Evolutionary conservation across 64 coral and sea anemone genomes (phyloP), one percentile per base, ranked within the genome.

Genomic region (Acropora yongei): DNA sequence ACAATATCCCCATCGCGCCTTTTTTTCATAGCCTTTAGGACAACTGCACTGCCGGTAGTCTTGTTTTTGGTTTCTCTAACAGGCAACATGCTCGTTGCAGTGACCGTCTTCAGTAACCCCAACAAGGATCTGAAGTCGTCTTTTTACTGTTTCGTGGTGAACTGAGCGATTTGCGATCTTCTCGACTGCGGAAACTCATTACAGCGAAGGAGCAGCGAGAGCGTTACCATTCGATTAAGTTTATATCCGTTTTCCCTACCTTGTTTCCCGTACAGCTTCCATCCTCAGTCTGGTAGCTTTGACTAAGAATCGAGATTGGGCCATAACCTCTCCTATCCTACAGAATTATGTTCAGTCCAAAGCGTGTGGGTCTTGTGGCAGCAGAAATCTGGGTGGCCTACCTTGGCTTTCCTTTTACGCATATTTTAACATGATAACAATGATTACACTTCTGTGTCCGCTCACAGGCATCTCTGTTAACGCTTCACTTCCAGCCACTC

Each of bases 281-380:
- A 86, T 99, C 4, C 61, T 99, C 18, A 99, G 97, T 44, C 74
- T 99, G 1, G 94, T 88, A 45, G 91, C 94, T 40, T 86, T 99
- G 68, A 90, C 94, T 7, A 68, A 96, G n/a, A 94, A 99, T 75
- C 74, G 97, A 73, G 94, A 90, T 74, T 50, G 91, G 4, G 95
- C 92, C 0, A 97, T 97, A 77, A 80, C 89, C 12, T 84, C 84
- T 44, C 95, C 95, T 3, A 5, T 65, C 93, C 2, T 97, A 94
- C 78, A 75, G 92, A 75, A 40, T 91, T 47, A 78, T 78, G n/a
- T 72, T 97, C 12, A 94, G 78, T 50, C 88, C 83, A 45, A 90
- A 87, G 57, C 53, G 92, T 77, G 77, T 86, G 43, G 12, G 80
- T 3, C 75, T 91, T 41, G 82, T 94, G 19, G 89, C 92, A 4